phyloP scores from a whole-genome alignment of 1,140 invertebrate genomes.

The Drosophila repletoides region DNA sequence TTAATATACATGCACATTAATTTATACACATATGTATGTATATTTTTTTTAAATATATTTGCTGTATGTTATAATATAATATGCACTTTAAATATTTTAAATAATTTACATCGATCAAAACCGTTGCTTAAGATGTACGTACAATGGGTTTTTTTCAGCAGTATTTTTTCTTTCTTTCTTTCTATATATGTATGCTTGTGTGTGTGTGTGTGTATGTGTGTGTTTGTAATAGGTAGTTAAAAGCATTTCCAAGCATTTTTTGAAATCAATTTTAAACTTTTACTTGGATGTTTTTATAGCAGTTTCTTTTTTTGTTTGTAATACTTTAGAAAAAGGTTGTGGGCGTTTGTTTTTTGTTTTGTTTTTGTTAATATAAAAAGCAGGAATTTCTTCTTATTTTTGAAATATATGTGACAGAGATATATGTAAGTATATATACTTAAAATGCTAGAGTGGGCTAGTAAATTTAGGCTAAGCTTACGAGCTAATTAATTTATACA shows the following conservation, averaged over 20 bases:
- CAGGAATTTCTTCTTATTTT: too few relatives aligned
- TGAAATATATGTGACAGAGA: conserved; percentile 49
- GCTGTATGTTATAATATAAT: conserved; percentile 60
- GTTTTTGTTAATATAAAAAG: conserved; percentile 56
- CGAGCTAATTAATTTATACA: conserved; percentile 59
- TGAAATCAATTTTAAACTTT: conserved; percentile 34
- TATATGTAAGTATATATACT: conserved; percentile 8
- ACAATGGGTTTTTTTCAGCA: conserved; percentile 40
- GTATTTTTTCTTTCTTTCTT: conserved; percentile 42
- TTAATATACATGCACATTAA: conserved; percentile 66
- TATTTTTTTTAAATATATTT: conserved; percentile 39
- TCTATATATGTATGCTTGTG: conserved; percentile 22
- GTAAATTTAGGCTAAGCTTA: conserved; percentile 71
- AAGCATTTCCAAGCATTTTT: conserved; percentile 68
- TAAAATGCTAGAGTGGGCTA: conserved; percentile 48
- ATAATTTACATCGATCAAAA: conserved; percentile 75
- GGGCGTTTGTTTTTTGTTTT: conserved; percentile 5
- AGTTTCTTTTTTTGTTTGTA: conserved; percentile 39
- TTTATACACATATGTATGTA: conserved; percentile 33
- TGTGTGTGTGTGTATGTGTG: conserved; percentile 1
- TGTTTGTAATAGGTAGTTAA: conserved; percentile 47
- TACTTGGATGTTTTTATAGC: conserved; percentile 49
- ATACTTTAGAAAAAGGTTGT: conserved; percentile 64
- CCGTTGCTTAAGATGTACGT: conserved; percentile 39
- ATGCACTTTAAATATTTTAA: conserved; percentile 74